A percentile compares a stretch with the other conserved stretches of the same genome.
phyloP scores from a whole-genome alignment of 1,140 invertebrate species.

The Teleogryllus occipitalis region DNA sequence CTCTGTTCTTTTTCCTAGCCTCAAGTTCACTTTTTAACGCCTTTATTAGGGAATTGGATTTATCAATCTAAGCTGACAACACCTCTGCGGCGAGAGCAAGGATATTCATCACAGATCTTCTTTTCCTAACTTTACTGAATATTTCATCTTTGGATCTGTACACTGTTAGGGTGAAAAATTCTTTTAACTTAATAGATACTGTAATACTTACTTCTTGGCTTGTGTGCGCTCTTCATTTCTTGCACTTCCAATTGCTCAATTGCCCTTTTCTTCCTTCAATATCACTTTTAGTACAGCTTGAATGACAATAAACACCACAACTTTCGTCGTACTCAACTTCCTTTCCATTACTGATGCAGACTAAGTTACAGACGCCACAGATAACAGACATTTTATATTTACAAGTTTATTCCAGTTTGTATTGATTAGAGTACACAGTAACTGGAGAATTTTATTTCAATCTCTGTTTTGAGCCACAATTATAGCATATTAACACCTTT shows the following conservation, averaged over 20 bases:
- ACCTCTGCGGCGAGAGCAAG: background rate
- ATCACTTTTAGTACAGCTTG: background rate
- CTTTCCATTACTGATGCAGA: background rate
- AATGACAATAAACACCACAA: background rate
- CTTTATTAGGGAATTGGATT: background rate
- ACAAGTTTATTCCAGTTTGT: no score
- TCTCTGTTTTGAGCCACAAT: no score
- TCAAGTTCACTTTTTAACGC: background rate
- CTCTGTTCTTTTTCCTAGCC: background rate
- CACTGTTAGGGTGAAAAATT: background rate
- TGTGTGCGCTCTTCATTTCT: background rate
- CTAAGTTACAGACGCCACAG: background rate
- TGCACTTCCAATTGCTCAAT: background rate
- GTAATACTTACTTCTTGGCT: background rate
- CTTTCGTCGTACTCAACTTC: background rate
- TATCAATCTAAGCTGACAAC: background rate
- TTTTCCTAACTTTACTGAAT: background rate
- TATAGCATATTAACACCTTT: no score
- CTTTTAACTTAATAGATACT: background rate
- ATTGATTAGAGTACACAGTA: no score
- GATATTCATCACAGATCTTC: background rate
- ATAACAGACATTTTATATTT: no score
- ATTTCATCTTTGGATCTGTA: background rate
- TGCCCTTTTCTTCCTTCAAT: background rate
- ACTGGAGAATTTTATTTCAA: no score